phyloP scores from a whole-genome alignment of 2,888 invertebrate genomes.

The Ectemnius cavifrons region DNA sequence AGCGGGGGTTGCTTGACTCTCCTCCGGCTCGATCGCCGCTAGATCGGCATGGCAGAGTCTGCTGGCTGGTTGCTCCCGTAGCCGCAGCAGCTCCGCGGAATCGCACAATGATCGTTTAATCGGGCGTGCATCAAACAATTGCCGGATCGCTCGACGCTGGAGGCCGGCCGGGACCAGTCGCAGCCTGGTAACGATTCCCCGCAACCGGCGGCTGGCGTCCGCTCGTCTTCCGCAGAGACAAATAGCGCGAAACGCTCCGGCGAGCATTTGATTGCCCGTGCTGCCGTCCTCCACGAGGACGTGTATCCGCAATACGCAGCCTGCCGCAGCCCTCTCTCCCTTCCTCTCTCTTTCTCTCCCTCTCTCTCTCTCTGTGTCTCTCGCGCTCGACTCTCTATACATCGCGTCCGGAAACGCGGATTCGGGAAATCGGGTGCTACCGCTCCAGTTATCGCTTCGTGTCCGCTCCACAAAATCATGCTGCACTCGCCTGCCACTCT shows the following conservation, averaged over 20 bases:
- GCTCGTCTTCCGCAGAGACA: slow-evolving; percentile 76
- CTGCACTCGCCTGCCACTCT: not conserved
- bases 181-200: slow-evolving; percentile 51
- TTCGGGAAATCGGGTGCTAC: slow-evolving; percentile 56
- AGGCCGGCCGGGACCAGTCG: slow-evolving; percentile 7
- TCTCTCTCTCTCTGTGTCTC: too few species aligned
- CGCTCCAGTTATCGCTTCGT: not conserved
- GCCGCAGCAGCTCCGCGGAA: slow-evolving; percentile 55
- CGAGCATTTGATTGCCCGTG: slow-evolving; percentile 76
- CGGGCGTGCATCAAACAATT: slow-evolving; percentile 76
- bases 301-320: slow-evolving; percentile 62
- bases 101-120: slow-evolving; percentile 76
- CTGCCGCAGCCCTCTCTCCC: slow-evolving; percentile 22
- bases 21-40: too few species aligned
- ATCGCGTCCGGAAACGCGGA: slow-evolving; percentile 57
- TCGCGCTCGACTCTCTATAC: slow-evolving; percentile 11
- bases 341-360: too few species aligned
- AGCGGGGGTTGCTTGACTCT: slow-evolving; percentile 13
- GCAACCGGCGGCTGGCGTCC: slow-evolving; percentile 63
- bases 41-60: slow-evolving; percentile 36
- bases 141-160: slow-evolving; percentile 51
- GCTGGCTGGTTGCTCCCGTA: slow-evolving; percentile 54
- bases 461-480: too few species aligned
- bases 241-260: slow-evolving; percentile 71
- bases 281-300: slow-evolving; percentile 72